phyloP scores from a whole-genome alignment of 2,797 vertebrate genomes.

The Chanos chanos region DNA sequence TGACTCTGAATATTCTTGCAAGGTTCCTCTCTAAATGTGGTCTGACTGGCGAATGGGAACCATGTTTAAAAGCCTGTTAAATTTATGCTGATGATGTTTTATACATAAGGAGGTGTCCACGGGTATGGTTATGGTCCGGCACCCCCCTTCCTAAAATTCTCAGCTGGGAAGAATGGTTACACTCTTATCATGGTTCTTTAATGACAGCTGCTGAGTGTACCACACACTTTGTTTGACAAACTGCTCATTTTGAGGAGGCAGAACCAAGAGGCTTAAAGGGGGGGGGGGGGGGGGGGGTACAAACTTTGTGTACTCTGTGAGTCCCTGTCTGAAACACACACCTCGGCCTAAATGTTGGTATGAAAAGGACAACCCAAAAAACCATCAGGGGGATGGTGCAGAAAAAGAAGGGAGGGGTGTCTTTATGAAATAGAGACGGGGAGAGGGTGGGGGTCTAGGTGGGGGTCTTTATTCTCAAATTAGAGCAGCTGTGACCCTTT shows the following conservation, averaged over 20 bases:
- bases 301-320: slow-evolving; percentile 18
- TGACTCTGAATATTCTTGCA: too few species aligned
- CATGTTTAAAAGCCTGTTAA: slow-evolving; percentile 6
- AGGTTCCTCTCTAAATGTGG: too few species aligned
- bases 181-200: slow-evolving; percentile 24
- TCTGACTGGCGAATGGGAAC: too few species aligned
- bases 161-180: slow-evolving; percentile 13
- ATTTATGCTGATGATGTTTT: slow-evolving; percentile 12
- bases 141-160: too few species aligned
- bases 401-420: slow-evolving; percentile 28
- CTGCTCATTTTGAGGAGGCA: slow-evolving; percentile 5
- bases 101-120: slow-evolving; percentile 18
- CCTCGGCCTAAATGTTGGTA: slow-evolving; percentile 4
- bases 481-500: slow-evolving; percentile 76
- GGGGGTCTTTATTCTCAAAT: slow-evolving; percentile 79
- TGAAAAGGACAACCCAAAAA: too few species aligned
- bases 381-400: slow-evolving; percentile 12
- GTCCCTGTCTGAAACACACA: slow-evolving; percentile 34
- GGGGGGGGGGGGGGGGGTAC: slow-evolving; percentile 22
- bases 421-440: slow-evolving; percentile 68
- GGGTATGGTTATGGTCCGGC: slow-evolving; percentile 11
- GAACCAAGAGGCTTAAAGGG: not conserved
- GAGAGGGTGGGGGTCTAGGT: slow-evolving; percentile 64
- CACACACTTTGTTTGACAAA: slow-evolving; percentile 1
- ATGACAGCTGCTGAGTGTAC: slow-evolving; percentile 29